Evolutionary conservation across 2,797 vertebrate species (phyloP), one percentile per base, ranked within the genome.

Genomic region (Macrochelys suwanniensis): DNA sequence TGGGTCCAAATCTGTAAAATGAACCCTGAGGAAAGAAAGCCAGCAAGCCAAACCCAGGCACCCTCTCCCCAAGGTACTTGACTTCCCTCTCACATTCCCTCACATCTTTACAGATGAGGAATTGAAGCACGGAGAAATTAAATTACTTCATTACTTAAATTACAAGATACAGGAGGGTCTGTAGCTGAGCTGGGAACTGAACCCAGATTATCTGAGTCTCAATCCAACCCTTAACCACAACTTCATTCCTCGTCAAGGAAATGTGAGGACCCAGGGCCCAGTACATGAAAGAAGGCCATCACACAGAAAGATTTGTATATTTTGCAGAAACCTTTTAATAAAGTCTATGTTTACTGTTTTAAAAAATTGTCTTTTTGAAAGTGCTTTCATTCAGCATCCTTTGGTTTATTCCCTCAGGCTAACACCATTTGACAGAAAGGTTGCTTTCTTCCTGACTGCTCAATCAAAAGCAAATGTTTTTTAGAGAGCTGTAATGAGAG

Each of bases 381-480:
- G 13, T 86, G 68, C 11, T 13, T 90, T 12, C 45, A 77, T 28
- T 57, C 87, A 49, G 13, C 11, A 13, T 33, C 53, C 47, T 11
- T 65, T 15, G 42, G 21, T 57, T 61, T 56, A 45, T 19, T 21
- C 13, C 11, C 56, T 28, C 0, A 4, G 17, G 82, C 74, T n/a
- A 71, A 84, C 25, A 23, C 47, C 21, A 31, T 19, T 7, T 76
- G 74, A 77, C 42, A 49, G 45, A 77, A 77, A 77, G 74, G 47
- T 31, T 84, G 5, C 1, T 84, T 71, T 17, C 23, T 53, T 91
- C 61, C 47, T 54, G 68, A 83, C 54, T 6, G 47, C 76, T 17
- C 50, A 94, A 51, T 23, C n/a, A 84, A 74, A 82, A 93, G 23
- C 33, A 94, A 92, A 80, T 0, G 25, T 13, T 77, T 89, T 45